Evolutionary conservation across 1,140 invertebrate genomes (phyloP).

Genomic region (Aphidius ervi): DNA sequence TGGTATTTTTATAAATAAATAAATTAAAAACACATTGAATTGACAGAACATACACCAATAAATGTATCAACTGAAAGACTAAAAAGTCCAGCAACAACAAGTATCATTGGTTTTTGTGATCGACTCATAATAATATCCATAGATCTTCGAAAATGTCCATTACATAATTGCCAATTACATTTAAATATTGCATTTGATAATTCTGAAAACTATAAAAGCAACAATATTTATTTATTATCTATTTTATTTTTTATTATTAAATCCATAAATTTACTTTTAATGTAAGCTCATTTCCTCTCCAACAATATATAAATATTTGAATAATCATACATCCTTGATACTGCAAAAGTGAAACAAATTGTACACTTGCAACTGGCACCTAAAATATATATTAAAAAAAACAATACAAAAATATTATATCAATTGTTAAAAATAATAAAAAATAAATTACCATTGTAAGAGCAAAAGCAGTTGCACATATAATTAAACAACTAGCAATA

Average conservation of each 20-base stretch:
- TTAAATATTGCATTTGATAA: slow-evolving; percentile 12
- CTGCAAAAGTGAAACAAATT: slow-evolving; percentile 10
- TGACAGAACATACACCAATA: not conserved
- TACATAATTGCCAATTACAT: slow-evolving; percentile 12
- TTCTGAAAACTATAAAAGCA: slow-evolving; percentile 4
- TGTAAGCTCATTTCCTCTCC: slow-evolving; percentile 9
- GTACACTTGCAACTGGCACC: slow-evolving; percentile 1
- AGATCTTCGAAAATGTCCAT: slow-evolving; percentile 1
- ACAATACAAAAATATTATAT: too few species aligned
- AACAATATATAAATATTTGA: slow-evolving; percentile 18
- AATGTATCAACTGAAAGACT: slow-evolving; percentile 19
- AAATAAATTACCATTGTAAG: slow-evolving; percentile 14
- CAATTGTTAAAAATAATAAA: not conserved
- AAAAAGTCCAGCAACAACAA: slow-evolving; percentile 18
- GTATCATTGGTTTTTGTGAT: slow-evolving; percentile 9
- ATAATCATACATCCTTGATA: slow-evolving; percentile 16
- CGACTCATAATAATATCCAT: slow-evolving; percentile 17
- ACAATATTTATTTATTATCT: not conserved
- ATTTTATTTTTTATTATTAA: slow-evolving; percentile 7
- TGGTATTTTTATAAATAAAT: not conserved
- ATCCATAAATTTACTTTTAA: slow-evolving; percentile 1
- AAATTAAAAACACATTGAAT: slow-evolving; percentile 4
- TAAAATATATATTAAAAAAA: slow-evolving; percentile 6
- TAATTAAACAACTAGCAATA: slow-evolving; percentile 13
- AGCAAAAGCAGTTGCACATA: slow-evolving; percentile 18